Evolutionary conservation across 2,888 invertebrate genomes (phyloP), one percentile per base, ranked within the genome.

Genomic region (Drosophila dives): DNA sequence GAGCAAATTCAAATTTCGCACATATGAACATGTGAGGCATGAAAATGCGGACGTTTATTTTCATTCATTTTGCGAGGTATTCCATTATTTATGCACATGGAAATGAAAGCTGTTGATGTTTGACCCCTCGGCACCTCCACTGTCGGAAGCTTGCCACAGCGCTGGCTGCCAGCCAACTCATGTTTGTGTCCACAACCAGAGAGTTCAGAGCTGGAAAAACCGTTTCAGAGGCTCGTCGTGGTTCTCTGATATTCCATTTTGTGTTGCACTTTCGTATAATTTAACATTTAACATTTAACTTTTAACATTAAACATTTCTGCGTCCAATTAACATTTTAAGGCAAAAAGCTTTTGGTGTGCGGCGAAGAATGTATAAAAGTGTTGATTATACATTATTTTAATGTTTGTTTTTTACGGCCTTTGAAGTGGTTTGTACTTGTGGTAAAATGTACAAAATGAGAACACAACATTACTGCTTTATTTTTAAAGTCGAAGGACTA

Each of bases 281-380:
- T 84, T 79, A 45, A 23, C 45, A 45, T 45, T 45, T 15, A 45
- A 3, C 45, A 23, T 45, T 45, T 40, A 45, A 4, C 45, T 15
- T 45, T 45, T 40, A 40, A 40, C 17, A 40, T 40, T 40, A 79
- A 81, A 81, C 82, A 84, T 83, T 85, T 80, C 73, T 80, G 73
- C 75, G 68, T 85, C 83, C 85, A 85, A 85, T 84, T 85, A 84
- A 84, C 77, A 77, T 81, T 81, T 83, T 76, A 74, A 81, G 81
- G 79, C 62, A 72, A 76, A 72, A 77, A 75, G 73, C 75, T 81
- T 70, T 70, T 54, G 50, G 34, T 11, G 42, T 23, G 45, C 45
- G 45, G 45, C 45, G 23, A 45, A 23, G 45, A 23, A 45, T 45
- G 8, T 56, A 81, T 71, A 72, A 64, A 64, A 64, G 74, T 75